Evolutionary conservation across 2,113 vertebrate genomes (phyloP).

Genomic region (Neopipo cinnamomea): DNA sequence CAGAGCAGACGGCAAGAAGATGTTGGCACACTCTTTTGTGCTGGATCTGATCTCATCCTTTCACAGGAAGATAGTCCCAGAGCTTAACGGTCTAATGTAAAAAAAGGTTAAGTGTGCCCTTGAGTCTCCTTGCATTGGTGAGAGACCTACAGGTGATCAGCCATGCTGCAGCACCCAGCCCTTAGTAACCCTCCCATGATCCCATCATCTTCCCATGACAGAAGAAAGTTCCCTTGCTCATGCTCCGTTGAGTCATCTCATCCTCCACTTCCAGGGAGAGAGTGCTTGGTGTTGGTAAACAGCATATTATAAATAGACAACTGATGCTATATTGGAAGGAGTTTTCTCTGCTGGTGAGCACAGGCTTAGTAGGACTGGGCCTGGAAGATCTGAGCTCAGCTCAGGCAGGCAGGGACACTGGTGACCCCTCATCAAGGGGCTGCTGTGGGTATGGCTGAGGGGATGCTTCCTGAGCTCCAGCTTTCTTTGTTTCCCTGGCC

Average conservation of each 20-base stretch:
- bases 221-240: not conserved
- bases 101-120: not conserved
- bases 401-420: not conserved
- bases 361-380: not conserved
- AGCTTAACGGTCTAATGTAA: not conserved
- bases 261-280: not conserved
- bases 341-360: not conserved
- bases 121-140: not conserved
- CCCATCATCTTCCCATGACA: not conserved
- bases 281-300: constrained; percentile 31
- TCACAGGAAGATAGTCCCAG: not conserved
- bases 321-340: not conserved
- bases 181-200: not conserved
- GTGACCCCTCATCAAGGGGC: not conserved
- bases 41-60: not conserved
- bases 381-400: not conserved
- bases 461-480: not conserved
- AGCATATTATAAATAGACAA: constrained; percentile 36
- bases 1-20: not conserved
- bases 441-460: not conserved
- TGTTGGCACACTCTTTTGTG: not conserved
- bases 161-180: not conserved
- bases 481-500: not conserved
- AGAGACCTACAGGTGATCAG: not conserved
- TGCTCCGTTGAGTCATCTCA: not conserved